A percentile compares a stretch with the other conserved stretches of the same genome.
These are phyloP conservation scores for Myiothlypis chrysogaster DNA, from an alignment of 2,797 vertebrate genomes.

Conservation along the genomic window DNA sequence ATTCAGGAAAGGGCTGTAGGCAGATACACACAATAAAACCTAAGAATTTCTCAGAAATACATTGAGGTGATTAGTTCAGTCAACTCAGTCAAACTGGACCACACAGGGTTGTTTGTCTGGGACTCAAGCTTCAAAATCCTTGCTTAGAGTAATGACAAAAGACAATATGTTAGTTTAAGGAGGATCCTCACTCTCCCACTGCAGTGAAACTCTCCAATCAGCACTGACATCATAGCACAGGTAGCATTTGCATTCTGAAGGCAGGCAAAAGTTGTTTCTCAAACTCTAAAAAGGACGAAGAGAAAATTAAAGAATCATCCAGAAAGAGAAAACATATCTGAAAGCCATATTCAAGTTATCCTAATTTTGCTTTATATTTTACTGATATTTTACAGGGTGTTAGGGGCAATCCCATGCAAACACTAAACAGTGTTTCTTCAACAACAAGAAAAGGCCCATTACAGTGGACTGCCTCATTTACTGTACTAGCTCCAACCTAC, in stretches of 20 bases:
- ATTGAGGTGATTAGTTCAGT: neutral
- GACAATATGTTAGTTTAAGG: neutral
- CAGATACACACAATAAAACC: neutral
- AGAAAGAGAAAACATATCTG: neutral
- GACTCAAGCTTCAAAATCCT: conserved; percentile 7
- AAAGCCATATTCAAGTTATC: neutral
- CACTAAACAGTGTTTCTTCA: neutral
- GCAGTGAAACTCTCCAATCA: neutral
- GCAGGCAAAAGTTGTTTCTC: neutral
- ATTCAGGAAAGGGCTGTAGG: neutral
- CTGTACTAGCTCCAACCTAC: neutral
- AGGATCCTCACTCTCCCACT: neutral
- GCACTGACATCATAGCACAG: neutral
- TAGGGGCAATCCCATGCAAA: neutral
- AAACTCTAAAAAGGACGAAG: neutral
- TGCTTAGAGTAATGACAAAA: conserved; percentile 9
- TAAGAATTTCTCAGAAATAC: neutral
- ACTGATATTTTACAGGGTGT: neutral
- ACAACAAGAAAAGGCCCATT: neutral
- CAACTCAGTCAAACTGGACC: conserved; percentile 5
- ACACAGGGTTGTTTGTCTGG: conserved; percentile 5
- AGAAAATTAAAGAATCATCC: neutral
- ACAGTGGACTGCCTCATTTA: neutral
- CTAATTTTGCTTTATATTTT: neutral
- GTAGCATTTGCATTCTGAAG: neutral